Evolutionary conservation across 2,888 invertebrate species (phyloP).

Genomic region (Cataglyphis livida): DNA sequence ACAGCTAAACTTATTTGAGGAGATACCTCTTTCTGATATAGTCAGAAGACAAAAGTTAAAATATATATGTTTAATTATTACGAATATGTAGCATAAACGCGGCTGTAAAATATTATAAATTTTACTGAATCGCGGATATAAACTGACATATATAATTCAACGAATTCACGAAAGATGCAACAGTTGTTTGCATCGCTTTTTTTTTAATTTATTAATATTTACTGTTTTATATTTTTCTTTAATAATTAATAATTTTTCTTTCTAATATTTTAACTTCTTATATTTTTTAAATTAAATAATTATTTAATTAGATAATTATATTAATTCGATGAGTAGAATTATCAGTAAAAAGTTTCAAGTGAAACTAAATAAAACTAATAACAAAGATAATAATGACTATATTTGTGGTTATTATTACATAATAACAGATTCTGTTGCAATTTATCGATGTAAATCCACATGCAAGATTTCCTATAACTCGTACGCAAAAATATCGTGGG

Average conservation of each 20-base stretch:
- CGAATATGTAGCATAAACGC: not conserved
- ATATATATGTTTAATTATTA: not conserved
- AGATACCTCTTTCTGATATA: not conserved
- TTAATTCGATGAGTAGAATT: not conserved
- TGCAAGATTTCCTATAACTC: not conserved
- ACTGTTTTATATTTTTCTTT: not conserved
- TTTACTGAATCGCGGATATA: not conserved
- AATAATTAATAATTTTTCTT: too few relatives aligned
- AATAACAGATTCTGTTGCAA: not conserved
- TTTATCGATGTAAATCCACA: not conserved
- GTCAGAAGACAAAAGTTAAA: not conserved
- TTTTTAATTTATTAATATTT: not conserved
- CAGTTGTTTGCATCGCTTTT: not conserved
- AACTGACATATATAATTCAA: not conserved
- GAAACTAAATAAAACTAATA: not conserved
- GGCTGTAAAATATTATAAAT: not conserved
- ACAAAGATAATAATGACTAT: not conserved
- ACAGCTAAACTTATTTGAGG: not conserved
- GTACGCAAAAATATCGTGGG: not conserved
- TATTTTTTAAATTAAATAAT: not conserved
- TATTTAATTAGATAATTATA: not conserved
- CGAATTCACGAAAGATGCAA: not conserved
- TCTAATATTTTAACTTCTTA: not conserved
- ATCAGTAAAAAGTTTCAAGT: not conserved
- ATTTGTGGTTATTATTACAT: not conserved